Evolutionary conservation across 2,888 invertebrate genomes (phyloP).

Genomic region (Melinopterus prodromus): DNA sequence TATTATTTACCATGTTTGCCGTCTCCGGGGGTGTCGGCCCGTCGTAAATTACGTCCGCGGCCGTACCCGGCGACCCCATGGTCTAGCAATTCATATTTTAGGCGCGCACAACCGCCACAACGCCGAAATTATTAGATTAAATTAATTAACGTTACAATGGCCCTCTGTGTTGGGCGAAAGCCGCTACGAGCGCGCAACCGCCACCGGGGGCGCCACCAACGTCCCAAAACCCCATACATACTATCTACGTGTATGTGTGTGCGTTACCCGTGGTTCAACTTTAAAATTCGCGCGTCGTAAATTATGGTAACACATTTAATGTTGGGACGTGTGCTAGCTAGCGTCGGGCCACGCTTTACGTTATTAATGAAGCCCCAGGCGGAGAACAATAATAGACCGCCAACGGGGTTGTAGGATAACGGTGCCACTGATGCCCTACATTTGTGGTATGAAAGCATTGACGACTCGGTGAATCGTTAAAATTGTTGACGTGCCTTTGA

Average conservation of each 20-base stretch:
- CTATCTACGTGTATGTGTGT: not conserved
- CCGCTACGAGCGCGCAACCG: not conserved
- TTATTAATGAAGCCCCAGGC: not conserved
- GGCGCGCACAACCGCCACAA: constrained; percentile 41
- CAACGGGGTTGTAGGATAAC: not conserved
- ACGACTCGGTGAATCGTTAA: too few species aligned
- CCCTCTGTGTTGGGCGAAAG: constrained; percentile 7
- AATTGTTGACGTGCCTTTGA: too few species aligned
- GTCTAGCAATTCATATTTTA: constrained; percentile 46
- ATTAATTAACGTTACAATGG: constrained; percentile 44
- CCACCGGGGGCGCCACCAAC: constrained; percentile 10
- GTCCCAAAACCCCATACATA: constrained; percentile 9
- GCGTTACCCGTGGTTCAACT: not conserved
- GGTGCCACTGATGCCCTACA: too few species aligned
- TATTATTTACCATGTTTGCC: constrained; percentile 43
- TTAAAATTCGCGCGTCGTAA: constrained; percentile 18
- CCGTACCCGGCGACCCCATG: constrained; percentile 40
- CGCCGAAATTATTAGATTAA: constrained; percentile 47
- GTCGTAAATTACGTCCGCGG: constrained; percentile 40
- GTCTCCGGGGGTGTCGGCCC: constrained; percentile 12
- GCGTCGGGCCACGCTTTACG: not conserved
- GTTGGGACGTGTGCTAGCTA: not conserved
- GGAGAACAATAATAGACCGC: not conserved
- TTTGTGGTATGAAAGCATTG: too few species aligned
- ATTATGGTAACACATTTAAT: constrained; percentile 20